Evolutionary conservation across 2,113 vertebrate species (phyloP), one percentile per base, ranked within the genome.

Genomic region (Baryphthengus martii): DNA sequence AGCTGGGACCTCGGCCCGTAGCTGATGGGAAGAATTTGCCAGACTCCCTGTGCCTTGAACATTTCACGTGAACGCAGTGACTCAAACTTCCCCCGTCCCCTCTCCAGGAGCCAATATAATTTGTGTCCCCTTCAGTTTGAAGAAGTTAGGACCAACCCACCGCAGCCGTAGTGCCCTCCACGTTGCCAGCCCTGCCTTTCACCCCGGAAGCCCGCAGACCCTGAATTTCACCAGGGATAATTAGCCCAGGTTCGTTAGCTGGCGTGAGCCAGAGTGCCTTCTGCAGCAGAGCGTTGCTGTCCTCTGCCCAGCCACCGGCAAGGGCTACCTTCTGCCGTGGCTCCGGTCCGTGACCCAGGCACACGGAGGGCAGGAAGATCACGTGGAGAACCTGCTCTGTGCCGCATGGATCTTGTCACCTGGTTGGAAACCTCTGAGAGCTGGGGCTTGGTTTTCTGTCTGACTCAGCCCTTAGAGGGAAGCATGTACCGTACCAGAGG

Each of bases 361-460:
- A 21, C 11, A 0, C 0, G 2, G 59, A 17, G 47, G 31, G n/a
- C 66, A 63, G 50, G 10, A 31, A 23, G 45, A 7, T 19, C 40
- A 35, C 1, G 0, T 4, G 29, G 40, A 76, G 47, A n/a, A 29
- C 50, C 45, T 9, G n/a, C 77, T 49, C 68, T 47, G 33, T 8
- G 73, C 23, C 28, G 31, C 6, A 0, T 58, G 31, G 53, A 9
- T 72, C 42, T 24, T 52, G 15, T 33, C 78, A 21, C 39, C 40
- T 49, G 18, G 33, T 47, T 70, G 67, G 85, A 79, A 94, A 56
- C 28, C 49, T 26, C 68, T 31, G 47, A 28, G 68, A 71, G 42
- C 59, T 62, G 68, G 55, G 39, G 2, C 49, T 39, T 74, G 59
- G 2, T 31, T 71, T 86, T 40, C 39, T 71, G 12, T 21, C 68